A percentile compares a stretch with the other conserved stretches of the same genome.
phyloP scores from a whole-genome alignment of 2,888 invertebrate species.

The Spilarctia lutea region DNA sequence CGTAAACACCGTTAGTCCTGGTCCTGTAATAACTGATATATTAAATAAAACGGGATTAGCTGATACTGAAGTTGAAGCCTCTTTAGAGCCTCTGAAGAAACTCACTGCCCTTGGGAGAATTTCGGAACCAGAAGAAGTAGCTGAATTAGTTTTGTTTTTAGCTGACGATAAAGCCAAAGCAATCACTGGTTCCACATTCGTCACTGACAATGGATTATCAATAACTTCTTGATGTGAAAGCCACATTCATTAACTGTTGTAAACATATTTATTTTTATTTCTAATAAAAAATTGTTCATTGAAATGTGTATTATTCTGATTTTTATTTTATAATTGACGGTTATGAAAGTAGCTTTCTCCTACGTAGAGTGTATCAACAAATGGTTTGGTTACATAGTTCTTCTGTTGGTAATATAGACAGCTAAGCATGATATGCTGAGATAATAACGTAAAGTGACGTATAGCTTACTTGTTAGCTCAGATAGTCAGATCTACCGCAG shows the following conservation, averaged over 20 bases:
- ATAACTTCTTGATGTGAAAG: background rate
- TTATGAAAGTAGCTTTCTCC: no score
- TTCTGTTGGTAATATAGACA: no score
- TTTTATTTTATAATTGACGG: no score
- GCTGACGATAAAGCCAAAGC: slow-evolving; percentile 21
- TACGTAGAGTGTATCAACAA: no score
- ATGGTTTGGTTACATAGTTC: no score
- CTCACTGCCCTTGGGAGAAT: slow-evolving; percentile 7
- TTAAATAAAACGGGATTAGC: slow-evolving; percentile 3
- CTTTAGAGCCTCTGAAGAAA: background rate
- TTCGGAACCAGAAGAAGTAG: slow-evolving; percentile 22
- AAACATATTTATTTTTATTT: background rate
- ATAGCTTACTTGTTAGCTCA: no score
- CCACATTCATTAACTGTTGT: background rate
- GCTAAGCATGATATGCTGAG: no score
- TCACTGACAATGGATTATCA: slow-evolving; percentile 17
- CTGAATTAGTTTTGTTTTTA: slow-evolving; percentile 20
- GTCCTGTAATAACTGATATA: slow-evolving; percentile 34
- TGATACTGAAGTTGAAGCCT: background rate
- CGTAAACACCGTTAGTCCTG: slow-evolving; percentile 74
- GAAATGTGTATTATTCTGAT: background rate
- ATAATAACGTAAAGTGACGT: no score
- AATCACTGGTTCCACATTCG: slow-evolving; percentile 18
- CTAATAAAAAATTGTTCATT: background rate
- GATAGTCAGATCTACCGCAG: no score